Base-by-base conservation (phyloP, 2,888 invertebrate species). In the Ctenicera cuprea region DNA sequence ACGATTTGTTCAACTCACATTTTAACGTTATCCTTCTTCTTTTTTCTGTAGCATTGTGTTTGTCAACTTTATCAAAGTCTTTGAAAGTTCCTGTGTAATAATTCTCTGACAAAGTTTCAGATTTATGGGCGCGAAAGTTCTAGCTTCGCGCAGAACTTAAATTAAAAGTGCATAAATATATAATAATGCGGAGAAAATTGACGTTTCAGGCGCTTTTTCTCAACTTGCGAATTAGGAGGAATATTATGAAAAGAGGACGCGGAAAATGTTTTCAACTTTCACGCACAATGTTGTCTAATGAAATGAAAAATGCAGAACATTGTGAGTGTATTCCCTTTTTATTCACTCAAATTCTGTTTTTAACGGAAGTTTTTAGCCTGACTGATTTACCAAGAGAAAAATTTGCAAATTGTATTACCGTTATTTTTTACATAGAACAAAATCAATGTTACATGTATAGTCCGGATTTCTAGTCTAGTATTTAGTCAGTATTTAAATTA, bases 31-130 rank as follows among this genome's bases (percentile, higher is more conserved):
- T 54, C 65, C 38, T 66, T 66, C 33, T 33, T 33, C 33, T 33
- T 33, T 33, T 33, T 33, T 66, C 50, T 22, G 52, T 20, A 66
- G 37, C 41, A 66, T 66, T 66, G 26, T 52, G 52, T 66, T 52
- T 50, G 65, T 66, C 65, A 66, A 52, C 65, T 66, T 66, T 66
- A 66, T 66, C 65, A 52, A 66, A 66, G 65, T 66, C 54, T 66
- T 54, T 26, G 38, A 38, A 22, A 52, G 52, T 66, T 66, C 38
- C 54, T 16, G 20, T 22, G 50, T 26, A n/a, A 66, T 66, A 66
- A 66, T 66, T 66, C 65, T 66, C 65, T 66, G 52, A 54, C 65
- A 66, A 54, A 52, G 52, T 50, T 66, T 66, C 52, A 66, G 65
- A 66, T 66, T 66, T 66, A 66, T 66, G 65, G 38, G 38, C 52